Percentiles rank a stretch among this genome's conserved stretches.
These are phyloP conservation scores for Asbolus verrucosus DNA, from an alignment of 1,140 invertebrate genomes.

Conservation along the genomic window DNA sequence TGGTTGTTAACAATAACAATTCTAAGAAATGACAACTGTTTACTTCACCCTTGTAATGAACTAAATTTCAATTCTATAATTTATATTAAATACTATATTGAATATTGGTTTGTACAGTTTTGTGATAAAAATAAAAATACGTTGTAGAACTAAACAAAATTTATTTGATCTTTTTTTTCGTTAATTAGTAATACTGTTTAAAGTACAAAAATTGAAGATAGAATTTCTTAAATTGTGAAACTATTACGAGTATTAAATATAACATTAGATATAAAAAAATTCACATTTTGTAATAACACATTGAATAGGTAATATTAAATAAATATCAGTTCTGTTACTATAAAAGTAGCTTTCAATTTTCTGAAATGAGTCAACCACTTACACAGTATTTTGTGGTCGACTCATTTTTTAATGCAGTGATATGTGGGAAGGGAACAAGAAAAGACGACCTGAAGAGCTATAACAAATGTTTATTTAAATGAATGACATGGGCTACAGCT, in stretches of 20 bases:
- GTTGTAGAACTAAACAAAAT: conserved; percentile 56
- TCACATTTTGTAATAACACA: conserved; percentile 55
- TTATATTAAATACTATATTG: too few species aligned
- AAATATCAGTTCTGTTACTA: conserved; percentile 59
- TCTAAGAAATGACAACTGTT: too few species aligned
- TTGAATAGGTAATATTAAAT: conserved; percentile 56
- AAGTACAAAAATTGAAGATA: conserved; percentile 61
- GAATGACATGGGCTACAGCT: conserved; percentile 60
- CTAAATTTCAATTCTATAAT: too few species aligned
- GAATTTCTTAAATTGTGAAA: conserved; percentile 56
- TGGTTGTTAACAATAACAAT: too few species aligned
- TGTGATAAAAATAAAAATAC: conserved; percentile 45
- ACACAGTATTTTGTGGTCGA: conserved; percentile 51
- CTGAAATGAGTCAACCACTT: conserved; percentile 51
- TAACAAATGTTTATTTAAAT: conserved; percentile 61
- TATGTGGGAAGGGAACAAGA: conserved; percentile 58
- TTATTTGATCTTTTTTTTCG: conserved; percentile 57
- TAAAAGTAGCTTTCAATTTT: conserved; percentile 53
- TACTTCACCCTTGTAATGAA: too few species aligned
- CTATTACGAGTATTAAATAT: conserved; percentile 59
- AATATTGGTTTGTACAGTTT: background rate
- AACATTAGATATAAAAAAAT: conserved; percentile 59
- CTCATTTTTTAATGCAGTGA: conserved; percentile 54
- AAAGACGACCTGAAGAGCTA: conserved; percentile 57
- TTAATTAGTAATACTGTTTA: conserved; percentile 61